Evolutionary conservation across 2,888 invertebrate species (phyloP), one percentile per base, ranked within the genome.

Genomic region (Nymphalis urticae): DNA sequence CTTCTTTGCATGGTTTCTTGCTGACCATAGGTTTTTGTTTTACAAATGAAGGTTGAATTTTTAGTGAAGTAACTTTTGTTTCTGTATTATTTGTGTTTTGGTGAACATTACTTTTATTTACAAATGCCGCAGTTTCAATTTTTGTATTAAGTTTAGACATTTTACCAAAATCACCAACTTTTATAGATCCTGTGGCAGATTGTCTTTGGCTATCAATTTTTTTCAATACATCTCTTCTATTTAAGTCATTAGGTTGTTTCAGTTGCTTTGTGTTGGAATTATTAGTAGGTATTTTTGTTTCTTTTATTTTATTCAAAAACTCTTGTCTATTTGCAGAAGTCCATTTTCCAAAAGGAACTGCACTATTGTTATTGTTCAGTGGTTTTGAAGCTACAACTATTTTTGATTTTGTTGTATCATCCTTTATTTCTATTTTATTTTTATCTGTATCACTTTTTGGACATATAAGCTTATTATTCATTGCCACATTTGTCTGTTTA

Each of bases 261-360:
- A 92, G 80, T 76, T 90, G 90, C 75, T 90, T 91, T 7, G 87
- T 82, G 71, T 85, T 88, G 19, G 86, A 81, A 72, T 77, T 82
- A 66, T 75, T 82, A 27, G 81, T 79, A 53, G 87, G 84, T 13
- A 82, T 78, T 77, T 88, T 92, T 7, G 83, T 77, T 78, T 88
- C 88, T 75, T 90, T 91, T 64, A 92, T 87, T 83, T 90, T 90
- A 73, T 87, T 86, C 24, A 92, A 78, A 77, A 91, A 92, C 54
- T 88, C 90, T 79, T 91, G 90, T 66, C 90, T 87, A 73, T 92
- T 88, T 8, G 84, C 91, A 71, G 88, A 89, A 50, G 92, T 92
- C 92, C 92, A 92, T 79, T 90, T 86, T 9, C 92, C 92, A 77
- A 92, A 92, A 48, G 92, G 92, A 51, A 92, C 92, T 48, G 87